phyloP scores from a whole-genome alignment of 2,888 invertebrate species.

The Sceliomorpha sp. region DNA sequence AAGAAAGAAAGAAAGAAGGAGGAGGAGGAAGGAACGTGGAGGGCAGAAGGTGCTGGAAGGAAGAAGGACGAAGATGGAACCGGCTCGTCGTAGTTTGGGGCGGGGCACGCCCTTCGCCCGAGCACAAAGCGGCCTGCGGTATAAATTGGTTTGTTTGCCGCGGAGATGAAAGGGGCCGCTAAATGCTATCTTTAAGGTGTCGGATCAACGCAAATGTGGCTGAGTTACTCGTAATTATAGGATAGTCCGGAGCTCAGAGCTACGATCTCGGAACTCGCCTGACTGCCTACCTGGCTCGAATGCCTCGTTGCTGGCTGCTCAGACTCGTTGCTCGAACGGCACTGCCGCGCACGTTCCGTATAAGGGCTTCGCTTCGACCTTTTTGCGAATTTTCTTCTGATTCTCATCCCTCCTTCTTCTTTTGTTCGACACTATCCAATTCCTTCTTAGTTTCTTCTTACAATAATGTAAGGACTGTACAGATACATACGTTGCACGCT shows the following conservation, averaged over 20 bases:
- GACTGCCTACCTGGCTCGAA: slow-evolving; percentile 59
- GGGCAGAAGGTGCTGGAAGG: slow-evolving; percentile 48
- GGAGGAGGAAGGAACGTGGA: slow-evolving; percentile 39
- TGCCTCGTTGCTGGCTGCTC: slow-evolving; percentile 67
- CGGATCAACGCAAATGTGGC: slow-evolving; percentile 81
- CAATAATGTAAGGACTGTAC: no score
- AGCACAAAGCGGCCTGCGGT: slow-evolving; percentile 81
- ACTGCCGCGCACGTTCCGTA: slow-evolving; percentile 65
- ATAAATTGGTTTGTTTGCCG: slow-evolving; percentile 81
- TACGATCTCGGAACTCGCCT: slow-evolving; percentile 66
- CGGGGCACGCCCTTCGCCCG: slow-evolving; percentile 80
- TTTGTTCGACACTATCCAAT: no score
- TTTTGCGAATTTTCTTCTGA: no score
- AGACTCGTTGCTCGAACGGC: slow-evolving; percentile 54
- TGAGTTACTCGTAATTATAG: slow-evolving; percentile 81
- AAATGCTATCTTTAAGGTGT: slow-evolving; percentile 81
- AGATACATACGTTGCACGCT: no score
- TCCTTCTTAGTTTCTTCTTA: no score
- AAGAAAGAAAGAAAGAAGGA: slow-evolving; percentile 17
- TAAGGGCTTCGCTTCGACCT: slow-evolving; percentile 42
- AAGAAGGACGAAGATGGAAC: slow-evolving; percentile 51
- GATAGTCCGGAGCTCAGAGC: slow-evolving; percentile 72
- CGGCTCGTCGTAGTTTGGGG: slow-evolving; percentile 71
- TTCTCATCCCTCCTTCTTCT: no score
- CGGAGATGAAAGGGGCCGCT: slow-evolving; percentile 81